Conservation (phyloP, 2,888 invertebrate genomes). For the Neuroscelio doddi region DNA sequence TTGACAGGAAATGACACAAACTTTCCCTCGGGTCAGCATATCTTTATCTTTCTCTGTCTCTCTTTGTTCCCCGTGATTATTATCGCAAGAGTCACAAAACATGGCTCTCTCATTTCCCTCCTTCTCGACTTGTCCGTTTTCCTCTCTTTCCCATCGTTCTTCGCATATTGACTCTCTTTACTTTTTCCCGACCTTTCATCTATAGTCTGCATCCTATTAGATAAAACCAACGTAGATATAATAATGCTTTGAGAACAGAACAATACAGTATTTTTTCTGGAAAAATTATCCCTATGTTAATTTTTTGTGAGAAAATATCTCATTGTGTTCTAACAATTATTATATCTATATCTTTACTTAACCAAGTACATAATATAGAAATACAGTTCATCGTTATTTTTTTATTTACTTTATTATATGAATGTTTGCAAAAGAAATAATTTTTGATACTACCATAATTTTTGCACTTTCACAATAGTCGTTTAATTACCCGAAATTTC, state of each 20-base stretch:
- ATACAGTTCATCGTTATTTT: too few relatives aligned
- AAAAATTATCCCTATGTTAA: constrained; percentile 53
- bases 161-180: constrained; percentile 38
- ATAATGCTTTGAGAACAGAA: constrained; percentile 52
- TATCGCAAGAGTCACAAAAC: constrained; percentile 27
- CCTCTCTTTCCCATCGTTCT: constrained; percentile 42
- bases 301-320: constrained; percentile 37
- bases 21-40: constrained; percentile 41
- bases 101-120: constrained; percentile 15
- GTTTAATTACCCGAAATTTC: too few relatives aligned
- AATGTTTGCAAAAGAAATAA: too few relatives aligned
- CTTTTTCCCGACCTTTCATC: constrained; percentile 42
- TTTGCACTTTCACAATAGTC: too few relatives aligned
- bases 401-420: too few relatives aligned
- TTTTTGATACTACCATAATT: too few relatives aligned
- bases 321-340: background rate
- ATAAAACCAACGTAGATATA: constrained; percentile 55
- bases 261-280: constrained; percentile 56
- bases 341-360: too few relatives aligned
- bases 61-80: constrained; percentile 24
- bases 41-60: constrained; percentile 36
- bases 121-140: constrained; percentile 21
- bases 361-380: too few relatives aligned
- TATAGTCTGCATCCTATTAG: constrained; percentile 43
- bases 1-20: constrained; percentile 42